phyloP scores from a whole-genome alignment of 2,797 vertebrate species.

The Clarias platycephalus region DNA sequence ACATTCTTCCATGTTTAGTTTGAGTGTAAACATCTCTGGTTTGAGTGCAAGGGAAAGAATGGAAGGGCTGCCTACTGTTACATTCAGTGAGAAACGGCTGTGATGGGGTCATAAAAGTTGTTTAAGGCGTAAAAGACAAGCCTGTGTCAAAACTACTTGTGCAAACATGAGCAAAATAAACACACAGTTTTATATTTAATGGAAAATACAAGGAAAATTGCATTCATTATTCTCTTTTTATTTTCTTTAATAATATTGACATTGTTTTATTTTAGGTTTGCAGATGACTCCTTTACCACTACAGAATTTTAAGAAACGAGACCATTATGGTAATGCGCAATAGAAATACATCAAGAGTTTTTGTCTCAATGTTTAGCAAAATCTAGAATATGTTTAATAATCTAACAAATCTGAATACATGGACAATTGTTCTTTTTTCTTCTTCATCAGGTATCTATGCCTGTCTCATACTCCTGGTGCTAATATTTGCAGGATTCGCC shows the following conservation, averaged over 20 bases:
- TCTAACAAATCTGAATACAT: neutral
- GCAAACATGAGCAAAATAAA: too few relatives aligned
- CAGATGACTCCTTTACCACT: neutral
- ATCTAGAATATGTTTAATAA: neutral
- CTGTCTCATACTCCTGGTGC: neutral
- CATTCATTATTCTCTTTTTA: neutral
- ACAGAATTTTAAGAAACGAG: neutral
- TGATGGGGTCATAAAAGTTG: too few relatives aligned
- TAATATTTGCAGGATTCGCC: neutral
- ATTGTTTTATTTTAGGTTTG: slow-evolving; percentile 4
- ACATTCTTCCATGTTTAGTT: neutral
- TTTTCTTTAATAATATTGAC: neutral
- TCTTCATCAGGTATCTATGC: slow-evolving; percentile 16
- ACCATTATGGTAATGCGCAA: slow-evolving; percentile 29
- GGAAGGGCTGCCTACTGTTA: too few relatives aligned
- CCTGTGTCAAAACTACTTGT: too few relatives aligned
- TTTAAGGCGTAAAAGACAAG: too few relatives aligned
- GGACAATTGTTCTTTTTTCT: neutral
- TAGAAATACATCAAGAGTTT: neutral
- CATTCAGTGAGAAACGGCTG: too few relatives aligned
- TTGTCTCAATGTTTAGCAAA: neutral
- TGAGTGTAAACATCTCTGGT: too few relatives aligned
- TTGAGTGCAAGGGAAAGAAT: too few relatives aligned
- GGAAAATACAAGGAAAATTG: neutral
- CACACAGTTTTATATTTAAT: too few relatives aligned